These are phyloP conservation scores for Kryptopterus vitreolus DNA, from an alignment of 2,797 vertebrate species.

Conservation along the genomic window DNA sequence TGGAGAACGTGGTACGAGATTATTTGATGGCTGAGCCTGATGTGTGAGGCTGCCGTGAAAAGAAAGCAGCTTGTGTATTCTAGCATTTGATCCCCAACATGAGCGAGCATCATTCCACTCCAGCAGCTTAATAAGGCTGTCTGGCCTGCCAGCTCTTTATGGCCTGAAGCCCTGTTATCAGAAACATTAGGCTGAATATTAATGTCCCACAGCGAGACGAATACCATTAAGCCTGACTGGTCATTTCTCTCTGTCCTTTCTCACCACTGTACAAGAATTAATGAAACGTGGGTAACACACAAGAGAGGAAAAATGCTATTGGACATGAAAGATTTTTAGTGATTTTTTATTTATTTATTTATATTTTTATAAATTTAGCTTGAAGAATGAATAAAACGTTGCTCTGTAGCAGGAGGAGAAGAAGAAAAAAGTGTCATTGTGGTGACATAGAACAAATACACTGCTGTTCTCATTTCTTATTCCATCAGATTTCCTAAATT, in stretches of 20 bases:
- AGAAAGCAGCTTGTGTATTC: conserved; percentile 70
- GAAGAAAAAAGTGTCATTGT: conserved; percentile 76
- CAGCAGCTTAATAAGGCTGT: conserved; percentile 80
- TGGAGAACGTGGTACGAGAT: not conserved
- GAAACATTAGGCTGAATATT: conserved; percentile 99
- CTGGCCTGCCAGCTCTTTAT: conserved; percentile 87
- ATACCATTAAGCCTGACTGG: conserved; percentile 92
- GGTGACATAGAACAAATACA: conserved; percentile 86
- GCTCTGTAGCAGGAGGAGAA: conserved; percentile 68
- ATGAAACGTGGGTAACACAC: conserved; percentile 75
- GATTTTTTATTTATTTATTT: no score
- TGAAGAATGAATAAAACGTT: conserved; percentile 79
- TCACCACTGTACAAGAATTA: conserved; percentile 81
- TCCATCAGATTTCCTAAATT: conserved; percentile 68
- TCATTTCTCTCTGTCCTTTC: conserved; percentile 95
- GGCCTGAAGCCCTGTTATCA: conserved; percentile 94
- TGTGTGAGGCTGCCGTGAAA: conserved; percentile 61
- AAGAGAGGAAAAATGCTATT: conserved; percentile 67
- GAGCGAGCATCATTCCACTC: conserved; percentile 75
- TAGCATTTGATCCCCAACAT: conserved; percentile 71
- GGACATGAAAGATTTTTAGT: conserved; percentile 69
- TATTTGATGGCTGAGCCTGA: conserved; percentile 55
- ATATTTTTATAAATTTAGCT: conserved; percentile 54
- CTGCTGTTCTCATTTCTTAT: conserved; percentile 59
- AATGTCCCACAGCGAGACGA: conserved; percentile 93